A percentile compares a stretch with the other conserved stretches of the same genome.
phyloP scores from a whole-genome alignment of 2,113 vertebrate genomes.

The Thomomys bottae region DNA sequence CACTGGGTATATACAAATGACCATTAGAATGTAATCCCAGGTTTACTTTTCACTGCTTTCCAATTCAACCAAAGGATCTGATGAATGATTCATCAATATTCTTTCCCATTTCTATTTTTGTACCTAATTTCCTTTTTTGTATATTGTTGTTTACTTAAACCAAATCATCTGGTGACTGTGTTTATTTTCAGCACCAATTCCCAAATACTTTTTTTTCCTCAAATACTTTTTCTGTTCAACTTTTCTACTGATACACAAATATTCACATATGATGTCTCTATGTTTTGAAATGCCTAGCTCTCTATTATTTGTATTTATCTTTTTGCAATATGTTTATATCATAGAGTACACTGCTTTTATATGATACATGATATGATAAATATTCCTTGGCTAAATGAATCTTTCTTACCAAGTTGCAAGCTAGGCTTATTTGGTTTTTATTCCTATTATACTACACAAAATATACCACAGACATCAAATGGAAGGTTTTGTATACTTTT shows the following conservation, averaged over 20 bases:
- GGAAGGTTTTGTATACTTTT: neutral
- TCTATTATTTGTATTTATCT: neutral
- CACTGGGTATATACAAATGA: neutral
- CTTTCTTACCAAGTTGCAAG: neutral
- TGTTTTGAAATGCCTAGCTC: neutral
- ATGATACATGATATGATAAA: neutral
- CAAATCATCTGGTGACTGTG: neutral
- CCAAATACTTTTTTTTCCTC: neutral
- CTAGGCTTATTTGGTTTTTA: neutral
- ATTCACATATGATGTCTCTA: neutral
- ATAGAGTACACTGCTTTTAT: neutral
- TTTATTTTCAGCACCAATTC: neutral
- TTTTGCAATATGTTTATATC: constrained; percentile 24
- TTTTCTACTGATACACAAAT: neutral
- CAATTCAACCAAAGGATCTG: neutral
- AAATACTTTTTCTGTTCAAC: neutral
- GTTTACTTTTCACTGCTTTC: constrained; percentile 22
- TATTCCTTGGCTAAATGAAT: neutral
- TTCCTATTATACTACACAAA: neutral
- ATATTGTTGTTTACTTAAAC: neutral
- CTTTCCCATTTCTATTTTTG: neutral
- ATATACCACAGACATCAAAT: neutral
- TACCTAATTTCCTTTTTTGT: neutral
- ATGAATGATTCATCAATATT: neutral
- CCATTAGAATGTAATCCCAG: neutral